Percentiles rank a stretch among this genome's conserved stretches.
Conservation (phyloP, 92 coral and sea anemone genomes). For the Porites rus region DNA sequence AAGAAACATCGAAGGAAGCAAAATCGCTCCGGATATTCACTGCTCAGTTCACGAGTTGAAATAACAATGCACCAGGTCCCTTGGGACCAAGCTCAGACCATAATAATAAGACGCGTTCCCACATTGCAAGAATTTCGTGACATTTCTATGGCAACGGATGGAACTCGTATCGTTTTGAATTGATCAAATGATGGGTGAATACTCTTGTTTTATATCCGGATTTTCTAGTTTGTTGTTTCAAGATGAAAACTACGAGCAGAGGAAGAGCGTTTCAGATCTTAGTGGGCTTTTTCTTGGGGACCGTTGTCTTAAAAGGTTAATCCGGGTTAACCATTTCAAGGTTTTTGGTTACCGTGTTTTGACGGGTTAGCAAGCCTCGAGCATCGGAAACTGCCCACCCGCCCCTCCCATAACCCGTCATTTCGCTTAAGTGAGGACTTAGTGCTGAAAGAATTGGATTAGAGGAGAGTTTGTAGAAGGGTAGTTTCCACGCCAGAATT, state of each 20-base stretch:
- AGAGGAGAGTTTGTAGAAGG: too few species aligned
- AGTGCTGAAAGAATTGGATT: too few species aligned
- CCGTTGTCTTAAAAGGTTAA: background rate
- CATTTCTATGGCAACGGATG: slow-evolving; percentile 61
- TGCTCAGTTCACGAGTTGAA: slow-evolving; percentile 65
- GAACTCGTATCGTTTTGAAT: background rate
- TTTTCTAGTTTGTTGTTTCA: too few species aligned
- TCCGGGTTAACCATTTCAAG: background rate
- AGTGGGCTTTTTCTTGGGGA: too few species aligned
- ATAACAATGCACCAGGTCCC: slow-evolving; percentile 71
- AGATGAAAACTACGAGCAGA: too few species aligned
- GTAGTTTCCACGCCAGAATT: too few species aligned
- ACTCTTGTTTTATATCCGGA: background rate
- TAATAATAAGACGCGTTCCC: slow-evolving; percentile 55
- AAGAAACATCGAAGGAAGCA: slow-evolving; percentile 34
- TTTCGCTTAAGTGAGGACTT: too few species aligned
- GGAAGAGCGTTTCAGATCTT: too few species aligned
- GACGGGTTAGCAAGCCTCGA: too few species aligned
- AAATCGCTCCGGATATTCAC: slow-evolving; percentile 37
- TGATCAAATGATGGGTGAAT: background rate
- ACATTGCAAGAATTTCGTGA: slow-evolving; percentile 33
- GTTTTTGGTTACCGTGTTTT: background rate
- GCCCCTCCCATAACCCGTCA: too few species aligned
- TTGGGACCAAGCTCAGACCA: slow-evolving; percentile 83
- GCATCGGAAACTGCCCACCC: too few species aligned